Conservation (phyloP, 2,888 invertebrate genomes). For the Patella ulyssiponensis region DNA sequence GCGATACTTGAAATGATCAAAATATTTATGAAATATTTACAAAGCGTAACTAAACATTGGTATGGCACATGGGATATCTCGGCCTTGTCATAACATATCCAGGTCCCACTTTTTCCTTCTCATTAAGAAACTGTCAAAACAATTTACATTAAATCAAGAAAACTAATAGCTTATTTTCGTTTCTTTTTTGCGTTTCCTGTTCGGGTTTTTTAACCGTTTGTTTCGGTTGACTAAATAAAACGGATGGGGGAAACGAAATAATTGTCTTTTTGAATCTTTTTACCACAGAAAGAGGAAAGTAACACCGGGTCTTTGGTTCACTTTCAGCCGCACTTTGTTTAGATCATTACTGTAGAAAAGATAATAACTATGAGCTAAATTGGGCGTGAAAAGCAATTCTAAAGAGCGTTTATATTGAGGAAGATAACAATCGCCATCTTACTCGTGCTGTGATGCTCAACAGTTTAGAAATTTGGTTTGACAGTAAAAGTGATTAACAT, state of each 20-base stretch:
- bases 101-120: background rate
- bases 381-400: too few relatives aligned
- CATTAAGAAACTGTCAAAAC: constrained; percentile 5
- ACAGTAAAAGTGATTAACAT: too few relatives aligned
- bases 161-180: background rate
- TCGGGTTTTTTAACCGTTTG: background rate
- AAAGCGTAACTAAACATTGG: background rate
- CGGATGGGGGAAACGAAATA: constrained; percentile 3
- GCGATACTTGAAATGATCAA: background rate
- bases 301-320: too few relatives aligned
- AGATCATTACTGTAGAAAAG: too few relatives aligned
- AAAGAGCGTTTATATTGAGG: too few relatives aligned
- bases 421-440: too few relatives aligned
- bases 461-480: too few relatives aligned
- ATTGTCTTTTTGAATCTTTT: constrained; percentile 5
- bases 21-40: background rate
- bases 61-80: background rate
- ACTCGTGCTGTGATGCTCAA: too few relatives aligned
- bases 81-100: background rate
- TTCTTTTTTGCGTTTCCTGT: constrained; percentile 3
- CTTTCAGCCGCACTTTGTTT: too few relatives aligned
- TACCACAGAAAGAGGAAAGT: background rate
- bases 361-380: too few relatives aligned
- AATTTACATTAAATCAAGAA: background rate
- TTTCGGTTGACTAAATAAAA: constrained; percentile 9